These are phyloP conservation scores for Nezara viridula DNA, from an alignment of 2,888 invertebrate genomes.

Conservation along the genomic window DNA sequence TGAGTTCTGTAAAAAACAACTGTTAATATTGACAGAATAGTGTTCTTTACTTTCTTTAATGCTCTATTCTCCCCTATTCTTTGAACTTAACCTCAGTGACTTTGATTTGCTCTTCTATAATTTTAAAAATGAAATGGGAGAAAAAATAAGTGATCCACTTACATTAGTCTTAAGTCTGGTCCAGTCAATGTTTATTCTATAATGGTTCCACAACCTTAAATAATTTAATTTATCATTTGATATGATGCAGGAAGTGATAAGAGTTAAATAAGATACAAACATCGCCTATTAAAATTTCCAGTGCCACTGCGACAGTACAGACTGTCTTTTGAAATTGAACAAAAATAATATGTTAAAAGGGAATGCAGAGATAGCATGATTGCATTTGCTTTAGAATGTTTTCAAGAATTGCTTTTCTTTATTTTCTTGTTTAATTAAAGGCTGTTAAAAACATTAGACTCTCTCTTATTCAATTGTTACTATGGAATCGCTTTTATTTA, in stretches of 20 bases:
- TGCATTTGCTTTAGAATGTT: constrained; percentile 51
- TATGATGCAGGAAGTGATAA: too few species aligned
- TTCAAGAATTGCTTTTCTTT: constrained; percentile 19
- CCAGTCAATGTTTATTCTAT: too few species aligned
- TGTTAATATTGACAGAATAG: not conserved
- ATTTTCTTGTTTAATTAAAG: constrained; percentile 33
- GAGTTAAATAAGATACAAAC: not conserved
- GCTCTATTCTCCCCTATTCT: not conserved
- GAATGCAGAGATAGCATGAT: constrained; percentile 47
- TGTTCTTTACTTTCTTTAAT: not conserved
- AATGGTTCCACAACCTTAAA: not conserved
- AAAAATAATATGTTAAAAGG: not conserved
- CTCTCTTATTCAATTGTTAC: not conserved
- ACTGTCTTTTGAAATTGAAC: not conserved
- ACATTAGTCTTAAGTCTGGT: too few species aligned
- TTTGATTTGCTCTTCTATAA: not conserved
- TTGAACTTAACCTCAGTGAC: not conserved
- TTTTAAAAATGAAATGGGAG: too few species aligned
- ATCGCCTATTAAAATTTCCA: not conserved
- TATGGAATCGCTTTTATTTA: not conserved
- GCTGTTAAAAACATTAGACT: not conserved
- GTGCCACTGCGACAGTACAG: not conserved
- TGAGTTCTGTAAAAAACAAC: not conserved
- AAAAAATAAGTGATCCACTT: too few species aligned
- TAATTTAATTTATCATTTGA: not conserved